A percentile compares a stretch with the other conserved stretches of the same genome.
Conservation (phyloP, 2,888 invertebrate species). For the Diadromus collaris region DNA sequence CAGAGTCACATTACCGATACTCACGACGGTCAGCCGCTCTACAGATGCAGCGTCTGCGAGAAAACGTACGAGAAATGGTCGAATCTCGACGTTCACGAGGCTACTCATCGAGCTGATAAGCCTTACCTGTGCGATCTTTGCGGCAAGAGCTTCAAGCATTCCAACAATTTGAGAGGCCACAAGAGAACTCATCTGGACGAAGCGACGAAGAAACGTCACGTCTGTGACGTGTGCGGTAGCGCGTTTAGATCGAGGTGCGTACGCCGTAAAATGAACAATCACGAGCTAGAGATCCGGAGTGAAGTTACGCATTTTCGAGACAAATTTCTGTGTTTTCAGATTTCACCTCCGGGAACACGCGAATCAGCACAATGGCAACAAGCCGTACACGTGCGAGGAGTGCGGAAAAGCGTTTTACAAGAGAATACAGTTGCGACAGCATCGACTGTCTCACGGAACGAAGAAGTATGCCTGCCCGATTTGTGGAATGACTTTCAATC, state of each 20-base stretch:
- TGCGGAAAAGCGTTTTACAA: slow-evolving; percentile 79
- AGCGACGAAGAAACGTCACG: slow-evolving; percentile 74
- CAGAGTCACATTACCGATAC: slow-evolving; percentile 69
- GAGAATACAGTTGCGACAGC: slow-evolving; percentile 76
- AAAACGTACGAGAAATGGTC: slow-evolving; percentile 73
- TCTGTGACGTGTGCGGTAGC: slow-evolving; percentile 79
- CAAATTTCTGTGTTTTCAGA: slow-evolving; percentile 66
- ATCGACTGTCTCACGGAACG: slow-evolving; percentile 72
- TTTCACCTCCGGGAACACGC: slow-evolving; percentile 81
- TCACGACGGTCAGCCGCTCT: slow-evolving; percentile 67
- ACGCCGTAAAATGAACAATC: neutral
- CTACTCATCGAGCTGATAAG: slow-evolving; percentile 74
- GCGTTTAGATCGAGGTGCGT: slow-evolving; percentile 78
- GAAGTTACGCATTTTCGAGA: neutral
- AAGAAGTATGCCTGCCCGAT: slow-evolving; percentile 73
- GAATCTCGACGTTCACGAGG: slow-evolving; percentile 75
- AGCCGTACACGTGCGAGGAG: slow-evolving; percentile 77
- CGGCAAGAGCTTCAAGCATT: slow-evolving; percentile 77
- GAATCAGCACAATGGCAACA: slow-evolving; percentile 78
- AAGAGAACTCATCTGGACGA: slow-evolving; percentile 76
- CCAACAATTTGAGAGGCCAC: slow-evolving; percentile 75
- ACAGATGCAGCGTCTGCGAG: slow-evolving; percentile 72
- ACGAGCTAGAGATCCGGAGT: neutral
- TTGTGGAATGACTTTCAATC: slow-evolving; percentile 75
- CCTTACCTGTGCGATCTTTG: slow-evolving; percentile 77